A percentile compares a stretch with the other conserved stretches of the same genome.
These are phyloP conservation scores for Diorhabda elongata DNA, from an alignment of 1,140 invertebrate species.

Conservation along the genomic window DNA sequence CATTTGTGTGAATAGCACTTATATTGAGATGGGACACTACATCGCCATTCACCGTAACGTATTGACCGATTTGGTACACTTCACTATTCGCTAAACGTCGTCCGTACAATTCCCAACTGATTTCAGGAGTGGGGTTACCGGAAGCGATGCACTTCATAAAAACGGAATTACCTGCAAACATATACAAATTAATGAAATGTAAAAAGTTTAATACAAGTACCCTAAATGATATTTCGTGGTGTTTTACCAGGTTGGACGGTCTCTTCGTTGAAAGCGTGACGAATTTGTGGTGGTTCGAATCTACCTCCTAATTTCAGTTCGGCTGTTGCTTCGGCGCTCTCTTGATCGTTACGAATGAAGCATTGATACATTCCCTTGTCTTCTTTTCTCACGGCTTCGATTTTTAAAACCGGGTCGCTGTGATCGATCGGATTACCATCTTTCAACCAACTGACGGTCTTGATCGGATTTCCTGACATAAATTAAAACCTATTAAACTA, in stretches of 20 bases:
- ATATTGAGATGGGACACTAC: constrained; percentile 93
- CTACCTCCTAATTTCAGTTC: constrained; percentile 89
- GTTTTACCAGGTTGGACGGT: constrained; percentile 75
- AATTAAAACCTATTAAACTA: neutral
- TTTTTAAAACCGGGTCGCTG: constrained; percentile 73
- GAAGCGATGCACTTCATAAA: constrained; percentile 73
- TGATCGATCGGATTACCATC: constrained; percentile 80
- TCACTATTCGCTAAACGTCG: constrained; percentile 78
- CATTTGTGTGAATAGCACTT: constrained; percentile 84
- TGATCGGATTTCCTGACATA: constrained; percentile 45
- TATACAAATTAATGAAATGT: constrained; percentile 61
- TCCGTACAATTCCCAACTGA: constrained; percentile 90
- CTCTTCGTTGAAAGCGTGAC: constrained; percentile 80
- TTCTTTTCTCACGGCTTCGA: constrained; percentile 87
- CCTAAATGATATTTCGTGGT: neutral
- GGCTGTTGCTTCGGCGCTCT: constrained; percentile 86
- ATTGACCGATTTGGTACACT: constrained; percentile 77
- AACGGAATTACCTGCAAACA: constrained; percentile 21
- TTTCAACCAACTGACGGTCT: constrained; percentile 85
- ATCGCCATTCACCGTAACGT: constrained; percentile 83
- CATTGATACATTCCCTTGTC: constrained; percentile 98
- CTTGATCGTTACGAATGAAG: constrained; percentile 89
- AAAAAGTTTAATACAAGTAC: constrained; percentile 59
- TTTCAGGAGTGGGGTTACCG: constrained; percentile 91
- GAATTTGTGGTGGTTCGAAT: constrained; percentile 85